Evolutionary conservation across 2,113 vertebrate species (phyloP).

Genomic region (Holacanthus passer): DNA sequence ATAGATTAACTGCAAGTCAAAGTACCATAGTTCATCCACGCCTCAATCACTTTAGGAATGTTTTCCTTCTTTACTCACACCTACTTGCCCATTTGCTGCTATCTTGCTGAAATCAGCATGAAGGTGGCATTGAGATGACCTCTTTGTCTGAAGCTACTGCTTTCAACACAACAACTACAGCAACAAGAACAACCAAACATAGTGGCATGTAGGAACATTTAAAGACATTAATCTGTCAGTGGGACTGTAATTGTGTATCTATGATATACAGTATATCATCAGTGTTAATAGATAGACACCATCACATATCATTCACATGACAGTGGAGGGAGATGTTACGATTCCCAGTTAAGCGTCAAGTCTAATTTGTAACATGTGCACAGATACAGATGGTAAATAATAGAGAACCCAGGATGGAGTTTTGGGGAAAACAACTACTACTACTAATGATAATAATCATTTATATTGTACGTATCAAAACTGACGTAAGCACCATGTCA

Average conservation of each 20-base stretch:
- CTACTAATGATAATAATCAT: too few species aligned
- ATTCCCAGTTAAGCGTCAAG: background rate
- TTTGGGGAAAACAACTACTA: too few species aligned
- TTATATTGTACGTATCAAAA: too few species aligned
- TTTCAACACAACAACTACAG: background rate
- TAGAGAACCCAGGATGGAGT: background rate
- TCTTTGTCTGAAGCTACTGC: background rate
- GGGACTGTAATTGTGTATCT: background rate
- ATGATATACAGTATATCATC: background rate
- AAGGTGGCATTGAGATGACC: background rate
- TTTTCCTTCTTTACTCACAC: conserved; percentile 13
- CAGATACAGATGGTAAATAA: background rate
- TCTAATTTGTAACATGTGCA: background rate
- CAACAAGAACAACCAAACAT: background rate
- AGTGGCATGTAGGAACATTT: background rate
- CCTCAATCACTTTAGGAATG: background rate
- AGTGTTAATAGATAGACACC: conserved; percentile 2
- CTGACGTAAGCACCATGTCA: too few species aligned
- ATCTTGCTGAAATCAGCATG: conserved; percentile 10
- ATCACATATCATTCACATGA: background rate
- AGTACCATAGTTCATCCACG: background rate
- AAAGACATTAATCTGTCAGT: background rate
- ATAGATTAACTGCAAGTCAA: background rate
- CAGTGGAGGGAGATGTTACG: background rate
- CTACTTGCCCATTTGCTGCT: conserved; percentile 14